Conservation (phyloP, 1,140 invertebrate species). For the Achroia grisella region DNA sequence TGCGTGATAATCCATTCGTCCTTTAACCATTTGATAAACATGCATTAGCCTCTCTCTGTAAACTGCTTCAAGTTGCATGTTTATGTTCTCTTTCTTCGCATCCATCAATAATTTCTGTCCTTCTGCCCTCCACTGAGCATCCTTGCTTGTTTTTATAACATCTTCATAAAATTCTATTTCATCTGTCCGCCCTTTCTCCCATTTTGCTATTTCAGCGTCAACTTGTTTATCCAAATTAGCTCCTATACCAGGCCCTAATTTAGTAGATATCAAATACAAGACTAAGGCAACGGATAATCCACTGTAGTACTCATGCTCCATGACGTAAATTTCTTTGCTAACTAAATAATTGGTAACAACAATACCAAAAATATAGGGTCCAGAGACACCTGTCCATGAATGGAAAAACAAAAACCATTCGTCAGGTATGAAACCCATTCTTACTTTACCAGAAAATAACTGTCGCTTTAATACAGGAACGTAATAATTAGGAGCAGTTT, state of each 20-base stretch:
- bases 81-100: slow-evolving; percentile 92
- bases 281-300: slow-evolving; percentile 84
- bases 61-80: slow-evolving; percentile 90
- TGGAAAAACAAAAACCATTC: slow-evolving; percentile 89
- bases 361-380: slow-evolving; percentile 88
- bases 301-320: slow-evolving; percentile 93
- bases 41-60: slow-evolving; percentile 79
- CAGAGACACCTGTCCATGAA: slow-evolving; percentile 92
- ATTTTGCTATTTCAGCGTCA: slow-evolving; percentile 71
- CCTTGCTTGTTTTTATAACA: slow-evolving; percentile 79
- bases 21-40: slow-evolving; percentile 31
- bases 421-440: slow-evolving; percentile 46
- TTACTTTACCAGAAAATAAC: slow-evolving; percentile 23
- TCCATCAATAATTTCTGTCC: slow-evolving; percentile 85
- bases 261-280: slow-evolving; percentile 77
- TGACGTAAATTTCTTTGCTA: slow-evolving; percentile 93
- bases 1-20: slow-evolving; percentile 50
- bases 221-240: slow-evolving; percentile 79
- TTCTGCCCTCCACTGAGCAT: slow-evolving; percentile 82
- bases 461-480: slow-evolving; percentile 20
- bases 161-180: slow-evolving; percentile 49
- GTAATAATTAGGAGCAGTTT: background rate
- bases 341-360: slow-evolving; percentile 85
- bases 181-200: slow-evolving; percentile 26
- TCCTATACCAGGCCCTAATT: slow-evolving; percentile 79